phyloP scores from a whole-genome alignment of 1,140 invertebrate species.

The Leptopilina clavipes region DNA sequence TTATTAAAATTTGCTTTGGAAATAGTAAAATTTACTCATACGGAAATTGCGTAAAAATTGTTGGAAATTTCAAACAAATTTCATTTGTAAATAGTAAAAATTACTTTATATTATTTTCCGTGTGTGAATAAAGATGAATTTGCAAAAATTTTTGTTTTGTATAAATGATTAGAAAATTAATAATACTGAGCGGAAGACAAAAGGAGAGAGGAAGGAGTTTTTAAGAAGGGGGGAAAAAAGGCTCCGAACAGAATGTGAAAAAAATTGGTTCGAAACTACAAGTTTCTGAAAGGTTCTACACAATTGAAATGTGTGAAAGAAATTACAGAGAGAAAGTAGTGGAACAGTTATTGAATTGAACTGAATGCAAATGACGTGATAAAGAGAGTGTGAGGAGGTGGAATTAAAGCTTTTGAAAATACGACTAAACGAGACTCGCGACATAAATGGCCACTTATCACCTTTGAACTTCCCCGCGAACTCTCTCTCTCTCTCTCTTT shows the following conservation, averaged over 20 bases:
- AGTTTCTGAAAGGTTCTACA: neutral
- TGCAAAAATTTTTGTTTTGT: too few species aligned
- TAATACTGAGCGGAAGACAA: neutral
- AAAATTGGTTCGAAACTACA: too few species aligned
- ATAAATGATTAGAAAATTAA: neutral
- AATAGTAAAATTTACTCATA: too few species aligned
- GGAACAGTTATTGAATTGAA: conserved; percentile 23
- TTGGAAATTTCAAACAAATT: too few species aligned
- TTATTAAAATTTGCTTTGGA: too few species aligned
- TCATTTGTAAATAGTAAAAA: too few species aligned
- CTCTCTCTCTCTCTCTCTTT: conserved; percentile 1
- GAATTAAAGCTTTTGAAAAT: conserved; percentile 40
- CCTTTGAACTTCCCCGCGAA: conserved; percentile 31
- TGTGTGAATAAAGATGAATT: too few species aligned
- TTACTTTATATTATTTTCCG: too few species aligned
- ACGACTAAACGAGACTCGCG: conserved; percentile 28
- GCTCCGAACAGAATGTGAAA: neutral
- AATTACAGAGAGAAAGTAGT: conserved; percentile 16
- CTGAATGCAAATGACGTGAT: conserved; percentile 27
- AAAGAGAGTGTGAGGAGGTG: conserved; percentile 9
- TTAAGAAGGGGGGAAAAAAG: neutral
- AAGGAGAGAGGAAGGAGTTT: neutral
- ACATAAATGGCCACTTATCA: conserved; percentile 48
- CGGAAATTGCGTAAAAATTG: neutral
- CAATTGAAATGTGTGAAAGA: neutral